phyloP scores from a whole-genome alignment of 2,797 vertebrate species.

The Bovichtus diacanthus region DNA sequence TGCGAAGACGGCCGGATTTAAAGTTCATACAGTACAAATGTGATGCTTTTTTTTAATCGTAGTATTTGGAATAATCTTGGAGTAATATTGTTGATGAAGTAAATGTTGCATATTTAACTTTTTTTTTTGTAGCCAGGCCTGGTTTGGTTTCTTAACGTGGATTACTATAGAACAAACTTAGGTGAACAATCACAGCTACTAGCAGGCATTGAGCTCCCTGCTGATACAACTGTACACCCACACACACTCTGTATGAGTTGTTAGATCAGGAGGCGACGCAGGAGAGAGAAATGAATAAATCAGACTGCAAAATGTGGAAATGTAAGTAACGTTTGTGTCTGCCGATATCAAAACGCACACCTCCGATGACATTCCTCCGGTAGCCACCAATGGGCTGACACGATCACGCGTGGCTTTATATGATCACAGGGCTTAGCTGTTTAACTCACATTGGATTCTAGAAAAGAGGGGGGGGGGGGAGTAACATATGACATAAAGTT shows the following conservation, averaged over 20 bases:
- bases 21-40: background rate
- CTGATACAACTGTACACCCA: background rate
- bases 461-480: too few relatives aligned
- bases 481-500: too few relatives aligned
- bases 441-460: background rate
- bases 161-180: background rate
- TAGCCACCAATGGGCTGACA: background rate
- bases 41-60: background rate
- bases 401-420: background rate
- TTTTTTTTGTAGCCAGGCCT: background rate
- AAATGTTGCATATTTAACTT: background rate
- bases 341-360: background rate
- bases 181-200: background rate
- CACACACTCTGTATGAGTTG: background rate
- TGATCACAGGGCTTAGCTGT: background rate
- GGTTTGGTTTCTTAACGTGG: background rate
- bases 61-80: background rate
- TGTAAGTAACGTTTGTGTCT: background rate
- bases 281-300: background rate
- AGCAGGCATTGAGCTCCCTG: too few relatives aligned
- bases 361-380: background rate
- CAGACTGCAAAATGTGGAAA: background rate
- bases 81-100: background rate
- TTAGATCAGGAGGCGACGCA: background rate
- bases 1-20: conserved; percentile 8